Conservation (phyloP, 1,140 invertebrate genomes). For the Cyrtorhinus lividipennis region DNA sequence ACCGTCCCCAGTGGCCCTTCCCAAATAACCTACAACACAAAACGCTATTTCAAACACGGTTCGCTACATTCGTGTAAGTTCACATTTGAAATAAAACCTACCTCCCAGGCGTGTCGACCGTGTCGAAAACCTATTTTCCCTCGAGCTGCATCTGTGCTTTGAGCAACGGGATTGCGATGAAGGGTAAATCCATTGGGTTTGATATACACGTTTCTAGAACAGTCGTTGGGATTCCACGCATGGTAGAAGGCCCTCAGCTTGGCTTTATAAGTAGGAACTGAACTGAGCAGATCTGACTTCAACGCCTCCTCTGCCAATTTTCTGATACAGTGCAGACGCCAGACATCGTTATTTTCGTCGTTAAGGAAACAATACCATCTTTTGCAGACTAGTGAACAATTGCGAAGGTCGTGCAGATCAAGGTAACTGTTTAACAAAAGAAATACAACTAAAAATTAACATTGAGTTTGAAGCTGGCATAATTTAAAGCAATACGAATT, state of each 20-base stretch:
- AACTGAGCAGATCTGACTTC: conserved; percentile 80
- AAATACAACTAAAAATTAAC: too few species aligned
- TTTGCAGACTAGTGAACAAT: conserved; percentile 86
- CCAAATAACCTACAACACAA: conserved; percentile 50
- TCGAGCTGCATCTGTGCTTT: conserved; percentile 92
- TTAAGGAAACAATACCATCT: conserved; percentile 81
- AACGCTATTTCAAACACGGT: too few species aligned
- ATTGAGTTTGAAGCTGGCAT: too few species aligned
- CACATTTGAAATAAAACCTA: too few species aligned
- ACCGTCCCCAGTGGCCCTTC: conserved; percentile 94
- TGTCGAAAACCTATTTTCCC: conserved; percentile 86
- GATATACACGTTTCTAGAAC: conserved; percentile 91
- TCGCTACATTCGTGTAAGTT: too few species aligned
- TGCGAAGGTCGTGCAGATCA: conserved; percentile 66
- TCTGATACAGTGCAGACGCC: conserved; percentile 77
- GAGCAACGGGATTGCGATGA: conserved; percentile 92
- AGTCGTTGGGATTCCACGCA: conserved; percentile 95
- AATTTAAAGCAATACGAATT: too few species aligned
- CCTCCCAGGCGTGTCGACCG: conserved; percentile 94
- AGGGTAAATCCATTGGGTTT: conserved; percentile 95
- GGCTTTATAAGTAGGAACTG: conserved; percentile 79
- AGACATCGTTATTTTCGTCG: conserved; percentile 91
- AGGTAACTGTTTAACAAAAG: conserved; percentile 71
- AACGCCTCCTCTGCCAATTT: conserved; percentile 81
- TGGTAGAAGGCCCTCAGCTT: conserved; percentile 90